These are phyloP conservation scores for Lasioglossum oenotherae DNA, from an alignment of 2,888 invertebrate genomes.

Conservation along the genomic window DNA sequence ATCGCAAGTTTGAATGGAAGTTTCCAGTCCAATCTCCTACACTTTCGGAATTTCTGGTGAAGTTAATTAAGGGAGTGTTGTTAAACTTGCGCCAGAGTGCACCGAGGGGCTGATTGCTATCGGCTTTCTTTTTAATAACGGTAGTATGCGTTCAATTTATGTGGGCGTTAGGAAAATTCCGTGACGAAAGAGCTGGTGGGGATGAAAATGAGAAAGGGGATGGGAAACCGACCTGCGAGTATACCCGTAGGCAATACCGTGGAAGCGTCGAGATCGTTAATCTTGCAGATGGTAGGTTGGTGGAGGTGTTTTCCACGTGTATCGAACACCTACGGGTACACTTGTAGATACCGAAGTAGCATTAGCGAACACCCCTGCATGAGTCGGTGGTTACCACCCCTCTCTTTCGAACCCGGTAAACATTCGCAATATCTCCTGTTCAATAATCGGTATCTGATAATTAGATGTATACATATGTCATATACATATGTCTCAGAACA, in stretches of 20 bases:
- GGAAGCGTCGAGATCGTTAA: conserved; percentile 77
- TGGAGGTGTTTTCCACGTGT: conserved; percentile 42
- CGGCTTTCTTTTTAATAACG: neutral
- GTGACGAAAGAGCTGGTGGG: neutral
- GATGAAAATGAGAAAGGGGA: conserved; percentile 30
- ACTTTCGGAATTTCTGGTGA: neutral
- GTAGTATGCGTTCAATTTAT: neutral
- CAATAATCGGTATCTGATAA: neutral
- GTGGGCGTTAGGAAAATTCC: conserved; percentile 11
- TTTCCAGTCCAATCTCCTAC: neutral
- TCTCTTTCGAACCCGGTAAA: conserved; percentile 30
- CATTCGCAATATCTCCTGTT: conserved; percentile 1
- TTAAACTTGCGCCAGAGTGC: too few relatives aligned
- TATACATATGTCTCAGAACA: too few relatives aligned
- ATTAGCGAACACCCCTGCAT: conserved; percentile 54
- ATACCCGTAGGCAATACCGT: conserved; percentile 69
- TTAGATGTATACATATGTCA: neutral
- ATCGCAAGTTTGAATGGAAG: neutral
- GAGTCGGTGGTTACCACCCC: conserved; percentile 62
- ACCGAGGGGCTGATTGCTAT: too few relatives aligned
- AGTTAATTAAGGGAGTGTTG: neutral
- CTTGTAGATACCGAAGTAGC: conserved; percentile 35
- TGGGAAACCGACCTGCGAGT: conserved; percentile 36
- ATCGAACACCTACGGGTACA: conserved; percentile 47
- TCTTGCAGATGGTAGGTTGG: conserved; percentile 71